Conservation (phyloP, 35 echinoderm and acorn worm genomes). For the Ophioderma brevispina region DNA sequence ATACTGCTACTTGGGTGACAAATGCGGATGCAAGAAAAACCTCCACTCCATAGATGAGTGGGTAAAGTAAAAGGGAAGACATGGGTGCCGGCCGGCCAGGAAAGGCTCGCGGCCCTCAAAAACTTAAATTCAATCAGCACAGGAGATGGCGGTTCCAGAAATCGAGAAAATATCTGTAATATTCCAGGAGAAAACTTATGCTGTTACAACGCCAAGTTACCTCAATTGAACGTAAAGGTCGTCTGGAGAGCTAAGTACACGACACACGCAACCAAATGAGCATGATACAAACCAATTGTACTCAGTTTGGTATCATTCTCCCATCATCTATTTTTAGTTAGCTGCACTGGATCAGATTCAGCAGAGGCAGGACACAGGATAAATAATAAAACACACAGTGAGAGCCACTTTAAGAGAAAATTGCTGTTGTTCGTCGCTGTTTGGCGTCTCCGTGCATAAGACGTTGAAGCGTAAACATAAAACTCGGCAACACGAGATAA, state of each 20-base stretch:
- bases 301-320: background rate
- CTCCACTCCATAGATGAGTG: slow-evolving; percentile 77
- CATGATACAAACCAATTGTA: background rate
- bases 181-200: background rate
- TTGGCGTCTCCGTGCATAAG: too few species aligned
- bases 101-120: background rate
- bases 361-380: too few species aligned
- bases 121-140: background rate
- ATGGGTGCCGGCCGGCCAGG: slow-evolving; percentile 13
- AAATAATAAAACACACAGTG: too few species aligned
- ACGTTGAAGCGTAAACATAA: too few species aligned
- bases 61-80: slow-evolving; percentile 76
- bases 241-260: background rate
- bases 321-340: background rate
- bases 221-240: background rate
- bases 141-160: background rate
- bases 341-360: too few species aligned
- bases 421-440: too few species aligned
- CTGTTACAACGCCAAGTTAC: background rate
- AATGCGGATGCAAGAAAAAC: slow-evolving; percentile 88
- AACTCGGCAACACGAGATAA: too few species aligned
- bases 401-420: too few species aligned
- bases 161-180: background rate
- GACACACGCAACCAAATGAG: background rate
- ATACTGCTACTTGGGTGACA: slow-evolving; percentile 82